phyloP scores from a whole-genome alignment of 1,140 invertebrate species.

The Pararge aegeria region DNA sequence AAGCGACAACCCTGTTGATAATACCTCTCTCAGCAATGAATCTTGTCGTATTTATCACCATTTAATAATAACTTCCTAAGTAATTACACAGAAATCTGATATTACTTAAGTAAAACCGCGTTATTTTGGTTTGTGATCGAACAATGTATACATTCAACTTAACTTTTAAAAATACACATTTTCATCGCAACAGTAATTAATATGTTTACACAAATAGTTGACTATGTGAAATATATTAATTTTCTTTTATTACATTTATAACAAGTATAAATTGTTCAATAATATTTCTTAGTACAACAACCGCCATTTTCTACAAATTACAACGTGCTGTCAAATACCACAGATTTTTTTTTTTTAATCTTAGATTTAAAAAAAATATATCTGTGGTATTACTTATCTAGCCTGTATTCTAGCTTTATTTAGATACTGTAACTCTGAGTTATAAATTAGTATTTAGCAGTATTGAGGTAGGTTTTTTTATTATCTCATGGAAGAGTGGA shows the following conservation, averaged over 20 bases:
- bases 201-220: background rate
- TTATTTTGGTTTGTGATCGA: slow-evolving; percentile 14
- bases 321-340: slow-evolving; percentile 22
- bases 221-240: background rate
- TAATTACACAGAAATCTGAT: background rate
- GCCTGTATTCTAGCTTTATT: too few relatives aligned
- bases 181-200: background rate
- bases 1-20: background rate
- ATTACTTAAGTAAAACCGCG: slow-evolving; percentile 18
- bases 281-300: slow-evolving; percentile 57
- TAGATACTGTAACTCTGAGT: too few relatives aligned
- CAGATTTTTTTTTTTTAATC: too few relatives aligned
- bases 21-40: background rate
- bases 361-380: background rate
- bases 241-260: background rate
- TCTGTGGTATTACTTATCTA: too few relatives aligned
- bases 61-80: background rate
- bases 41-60: background rate
- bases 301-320: slow-evolving; percentile 60
- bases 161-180: background rate
- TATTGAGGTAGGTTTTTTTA: too few relatives aligned
- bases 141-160: background rate
- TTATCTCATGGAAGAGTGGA: too few relatives aligned
- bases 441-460: too few relatives aligned
- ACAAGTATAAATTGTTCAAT: background rate